Conservation (phyloP, 1,140 invertebrate genomes). For the Psix sp. region DNA sequence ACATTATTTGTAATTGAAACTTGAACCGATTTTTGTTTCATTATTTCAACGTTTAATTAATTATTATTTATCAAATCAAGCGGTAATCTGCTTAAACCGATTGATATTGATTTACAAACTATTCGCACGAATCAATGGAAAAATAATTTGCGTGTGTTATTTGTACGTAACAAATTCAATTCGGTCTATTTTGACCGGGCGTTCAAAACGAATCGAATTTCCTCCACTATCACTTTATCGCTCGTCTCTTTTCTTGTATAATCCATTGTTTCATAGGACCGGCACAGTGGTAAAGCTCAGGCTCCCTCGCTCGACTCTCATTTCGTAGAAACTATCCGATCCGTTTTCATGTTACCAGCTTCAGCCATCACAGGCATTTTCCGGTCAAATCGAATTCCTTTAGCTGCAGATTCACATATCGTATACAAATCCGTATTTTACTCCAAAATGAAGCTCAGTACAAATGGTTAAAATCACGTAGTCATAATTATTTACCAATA, state of each 20-base stretch:
- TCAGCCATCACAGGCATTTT: slow-evolving; percentile 34
- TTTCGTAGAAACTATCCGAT: slow-evolving; percentile 43
- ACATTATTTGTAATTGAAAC: too few relatives aligned
- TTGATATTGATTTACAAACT: background rate
- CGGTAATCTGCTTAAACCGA: too few relatives aligned
- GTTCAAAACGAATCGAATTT: slow-evolving; percentile 42
- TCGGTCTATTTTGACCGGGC: slow-evolving; percentile 18
- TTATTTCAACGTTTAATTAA: too few relatives aligned
- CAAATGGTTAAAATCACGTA: too few relatives aligned
- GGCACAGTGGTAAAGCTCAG: slow-evolving; percentile 34
- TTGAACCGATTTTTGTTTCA: too few relatives aligned
- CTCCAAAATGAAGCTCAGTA: too few relatives aligned
- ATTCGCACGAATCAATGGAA: background rate
- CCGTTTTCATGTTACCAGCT: slow-evolving; percentile 36
- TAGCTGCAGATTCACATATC: slow-evolving; percentile 31
- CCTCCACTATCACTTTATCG: slow-evolving; percentile 33
- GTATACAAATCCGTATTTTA: too few relatives aligned
- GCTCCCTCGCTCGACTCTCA: slow-evolving; percentile 23
- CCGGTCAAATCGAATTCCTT: slow-evolving; percentile 47
- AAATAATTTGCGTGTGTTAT: slow-evolving; percentile 28
- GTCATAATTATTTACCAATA: too few relatives aligned
- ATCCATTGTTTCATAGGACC: slow-evolving; percentile 37
- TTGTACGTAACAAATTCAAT: slow-evolving; percentile 33
- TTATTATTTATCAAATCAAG: too few relatives aligned
- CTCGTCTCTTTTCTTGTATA: slow-evolving; percentile 42